Base-by-base conservation (phyloP, 1,140 invertebrate genomes). In the Lepidostoma basale region DNA sequence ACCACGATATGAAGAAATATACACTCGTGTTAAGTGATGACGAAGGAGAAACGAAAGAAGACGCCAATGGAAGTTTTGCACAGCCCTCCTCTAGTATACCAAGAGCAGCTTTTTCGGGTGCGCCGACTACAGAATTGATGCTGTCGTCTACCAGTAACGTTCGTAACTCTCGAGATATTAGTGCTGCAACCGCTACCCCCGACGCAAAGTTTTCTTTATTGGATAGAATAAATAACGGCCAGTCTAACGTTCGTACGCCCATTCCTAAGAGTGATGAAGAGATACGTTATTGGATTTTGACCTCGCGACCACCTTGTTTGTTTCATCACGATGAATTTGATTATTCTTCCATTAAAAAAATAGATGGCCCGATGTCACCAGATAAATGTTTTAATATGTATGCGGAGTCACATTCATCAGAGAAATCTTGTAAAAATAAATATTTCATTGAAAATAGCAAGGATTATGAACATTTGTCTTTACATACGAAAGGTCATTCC, bases 251-350 rank as follows among this genome's bases (percentile, higher is more conserved):
- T 60, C 52, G 28, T 20, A 49, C 18, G 2, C 59, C 59, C 54
- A 42, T 64, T 9, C 26, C 63, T 0, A 66, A 66, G 45, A 42
- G 25, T n/a, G 52, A 47, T 9, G 59, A 71, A 45, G 69, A 71
- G 62, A 71, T 71, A 67, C 8, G 30, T 1, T 56, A 40, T 36
- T 71, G 69, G 69, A 28, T 71, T 5, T 10, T 28, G 14, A 71
- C 69, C 10, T 22, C 44, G 5, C 22, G 40, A 36, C 36, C 69
- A 10, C 69, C 69, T 0, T 71, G 64, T 47, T 33, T 71, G 12
- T 71, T 63, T 26, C 25, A 63, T 58, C 52, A 8, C 12, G 18
- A 59, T 12, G 20, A 62, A 14, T 16, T 22, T 52, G 20, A 62
- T 12, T 2, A 22, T 18, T 22, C 14, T 22, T 49, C 2, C 45